phyloP scores from a whole-genome alignment of 2,113 vertebrate species.

The Steatornis caripensis region DNA sequence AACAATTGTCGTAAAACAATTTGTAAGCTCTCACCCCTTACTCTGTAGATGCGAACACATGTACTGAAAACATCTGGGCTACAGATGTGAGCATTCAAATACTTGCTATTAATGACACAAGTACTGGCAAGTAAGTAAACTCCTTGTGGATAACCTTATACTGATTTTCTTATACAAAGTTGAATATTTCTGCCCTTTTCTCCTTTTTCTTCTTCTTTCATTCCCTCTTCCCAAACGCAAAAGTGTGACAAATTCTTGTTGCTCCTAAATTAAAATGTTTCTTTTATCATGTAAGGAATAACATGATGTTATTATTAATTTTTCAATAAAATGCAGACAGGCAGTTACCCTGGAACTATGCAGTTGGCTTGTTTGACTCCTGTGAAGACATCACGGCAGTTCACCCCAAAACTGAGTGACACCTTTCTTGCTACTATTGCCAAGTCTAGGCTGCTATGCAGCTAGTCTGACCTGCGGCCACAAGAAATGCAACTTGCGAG shows the following conservation, averaged over 20 bases:
- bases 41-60: rapidly evolving
- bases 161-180: not conserved
- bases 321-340: not conserved
- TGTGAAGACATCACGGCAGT: not conserved
- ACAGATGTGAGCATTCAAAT: not conserved
- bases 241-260: not conserved
- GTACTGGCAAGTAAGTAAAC: not conserved
- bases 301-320: not conserved
- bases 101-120: not conserved
- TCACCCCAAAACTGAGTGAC: not conserved
- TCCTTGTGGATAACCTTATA: not conserved
- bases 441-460: not conserved
- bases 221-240: not conserved
- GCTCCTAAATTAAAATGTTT: not conserved
- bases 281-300: not conserved
- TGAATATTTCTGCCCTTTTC: not conserved
- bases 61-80: not conserved
- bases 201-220: not conserved
- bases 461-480: not conserved
- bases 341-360: not conserved
- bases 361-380: not conserved
- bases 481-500: not conserved
- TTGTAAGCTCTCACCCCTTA: not conserved
- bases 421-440: not conserved
- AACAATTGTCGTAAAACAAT: not conserved